phyloP scores from a whole-genome alignment of 2,113 vertebrate genomes.

The Acanthochromis polyacanthus region DNA sequence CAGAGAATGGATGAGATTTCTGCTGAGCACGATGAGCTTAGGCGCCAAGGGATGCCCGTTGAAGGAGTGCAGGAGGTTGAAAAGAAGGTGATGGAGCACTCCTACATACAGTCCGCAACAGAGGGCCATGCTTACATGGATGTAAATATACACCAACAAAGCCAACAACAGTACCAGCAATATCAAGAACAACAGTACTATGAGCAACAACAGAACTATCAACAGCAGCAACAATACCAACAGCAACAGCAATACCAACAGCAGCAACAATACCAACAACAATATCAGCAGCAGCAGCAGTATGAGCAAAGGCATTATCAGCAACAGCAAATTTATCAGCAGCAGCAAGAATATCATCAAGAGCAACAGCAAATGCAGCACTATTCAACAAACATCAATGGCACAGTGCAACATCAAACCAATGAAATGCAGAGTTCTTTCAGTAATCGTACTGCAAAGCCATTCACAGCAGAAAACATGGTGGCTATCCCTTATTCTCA shows the following conservation, averaged over 20 bases:
- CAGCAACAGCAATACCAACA: conserved; percentile 74
- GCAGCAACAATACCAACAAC: conserved; percentile 72
- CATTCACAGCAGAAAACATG: conserved; percentile 86
- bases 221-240: conserved; percentile 69
- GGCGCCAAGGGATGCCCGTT: conserved; percentile 81
- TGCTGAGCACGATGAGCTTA: conserved; percentile 92
- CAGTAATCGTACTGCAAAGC: conserved; percentile 90
- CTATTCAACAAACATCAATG: conserved; percentile 86
- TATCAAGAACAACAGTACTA: conserved; percentile 80
- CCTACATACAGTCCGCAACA: conserved; percentile 78
- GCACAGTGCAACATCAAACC: conserved; percentile 81
- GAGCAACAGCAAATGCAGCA: conserved; percentile 79
- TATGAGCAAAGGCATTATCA: conserved; percentile 65
- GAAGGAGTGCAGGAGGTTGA: conserved; percentile 78
- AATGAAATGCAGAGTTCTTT: conserved; percentile 82
- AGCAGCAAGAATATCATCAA: conserved; percentile 73
- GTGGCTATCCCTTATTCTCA: conserved; percentile 85
- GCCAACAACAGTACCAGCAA: conserved; percentile 77
- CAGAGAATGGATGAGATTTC: conserved; percentile 95
- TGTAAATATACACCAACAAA: conserved; percentile 81
- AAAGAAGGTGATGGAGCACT: conserved; percentile 72
- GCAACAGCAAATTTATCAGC: conserved; percentile 49
- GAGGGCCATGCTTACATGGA: conserved; percentile 88
- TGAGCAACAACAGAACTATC: conserved; percentile 74
- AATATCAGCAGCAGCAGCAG: conserved; percentile 63